These are phyloP conservation scores for Echiichthys vipera DNA, from an alignment of 2,797 vertebrate species.

Conservation along the genomic window DNA sequence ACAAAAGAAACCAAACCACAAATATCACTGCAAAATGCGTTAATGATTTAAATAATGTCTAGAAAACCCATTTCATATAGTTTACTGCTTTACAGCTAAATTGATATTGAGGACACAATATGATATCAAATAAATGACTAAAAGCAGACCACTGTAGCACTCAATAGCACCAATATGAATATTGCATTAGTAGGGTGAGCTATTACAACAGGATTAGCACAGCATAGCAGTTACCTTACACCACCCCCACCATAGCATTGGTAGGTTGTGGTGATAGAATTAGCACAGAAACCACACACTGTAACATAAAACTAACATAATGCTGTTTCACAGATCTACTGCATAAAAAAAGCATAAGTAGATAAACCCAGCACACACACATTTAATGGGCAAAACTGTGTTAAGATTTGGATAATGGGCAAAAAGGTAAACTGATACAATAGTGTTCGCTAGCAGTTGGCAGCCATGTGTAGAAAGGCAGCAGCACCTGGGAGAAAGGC, in stretches of 20 bases:
- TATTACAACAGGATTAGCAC: conserved; percentile 16
- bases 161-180: conserved; percentile 28
- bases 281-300: conserved; percentile 2
- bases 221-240: conserved; percentile 4
- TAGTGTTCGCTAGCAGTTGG: conserved; percentile 14
- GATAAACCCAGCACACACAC: background rate
- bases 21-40: background rate
- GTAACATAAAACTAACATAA: background rate
- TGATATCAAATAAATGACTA: background rate
- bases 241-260: background rate
- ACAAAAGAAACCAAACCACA: background rate
- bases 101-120: conserved; percentile 1
- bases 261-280: background rate
- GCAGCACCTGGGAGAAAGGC: conserved; percentile 61
- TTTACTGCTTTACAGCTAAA: background rate
- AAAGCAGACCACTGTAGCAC: conserved; percentile 4
- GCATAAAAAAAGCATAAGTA: background rate
- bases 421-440: conserved; percentile 53
- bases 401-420: conserved; percentile 30
- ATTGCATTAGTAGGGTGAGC: conserved; percentile 31
- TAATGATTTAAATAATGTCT: background rate
- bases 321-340: background rate
- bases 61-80: background rate
- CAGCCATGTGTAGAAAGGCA: conserved; percentile 41
- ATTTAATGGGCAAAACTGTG: background rate